Evolutionary conservation across 2,797 vertebrate species (phyloP).

Genomic region (Chanos chanos): DNA sequence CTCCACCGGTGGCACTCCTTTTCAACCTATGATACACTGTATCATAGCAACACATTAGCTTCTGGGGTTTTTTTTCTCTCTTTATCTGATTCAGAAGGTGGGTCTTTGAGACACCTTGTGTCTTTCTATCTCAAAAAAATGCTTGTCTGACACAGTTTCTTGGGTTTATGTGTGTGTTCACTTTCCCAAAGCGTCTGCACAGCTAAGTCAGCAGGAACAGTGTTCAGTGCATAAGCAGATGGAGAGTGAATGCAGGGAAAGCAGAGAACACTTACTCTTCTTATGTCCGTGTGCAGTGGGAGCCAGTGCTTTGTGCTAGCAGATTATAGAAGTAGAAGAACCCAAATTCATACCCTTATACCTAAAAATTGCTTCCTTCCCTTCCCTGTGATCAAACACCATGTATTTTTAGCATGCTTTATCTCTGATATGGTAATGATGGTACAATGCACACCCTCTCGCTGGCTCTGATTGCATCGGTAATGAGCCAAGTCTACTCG

Average conservation of each 20-base stretch:
- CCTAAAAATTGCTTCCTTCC: too few species aligned
- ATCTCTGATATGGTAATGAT: too few species aligned
- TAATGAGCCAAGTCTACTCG: too few species aligned
- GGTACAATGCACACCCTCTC: too few species aligned
- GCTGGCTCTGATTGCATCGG: too few species aligned
- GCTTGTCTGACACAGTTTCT: constrained; percentile 62
- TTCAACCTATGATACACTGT: too few species aligned
- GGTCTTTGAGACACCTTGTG: constrained; percentile 26
- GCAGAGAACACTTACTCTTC: constrained; percentile 40
- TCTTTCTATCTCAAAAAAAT: constrained; percentile 40
- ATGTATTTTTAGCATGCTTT: too few species aligned
- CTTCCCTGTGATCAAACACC: too few species aligned
- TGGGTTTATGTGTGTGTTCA: constrained; percentile 29
- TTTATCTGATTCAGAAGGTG: constrained; percentile 16
- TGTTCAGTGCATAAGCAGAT: constrained; percentile 63
- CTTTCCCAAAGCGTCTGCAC: constrained; percentile 53
- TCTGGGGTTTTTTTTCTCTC: constrained; percentile 1
- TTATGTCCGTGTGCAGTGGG: constrained; percentile 40
- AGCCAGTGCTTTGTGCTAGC: constrained; percentile 25
- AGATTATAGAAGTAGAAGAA: not conserved
- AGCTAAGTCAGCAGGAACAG: constrained; percentile 68
- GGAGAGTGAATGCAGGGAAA: constrained; percentile 46
- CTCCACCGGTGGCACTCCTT: too few species aligned
- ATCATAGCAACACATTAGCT: too few species aligned
- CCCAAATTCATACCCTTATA: too few species aligned